Evolutionary conservation across 1,140 invertebrate species (phyloP).

Genomic region (Philotrypesis tridentata): DNA sequence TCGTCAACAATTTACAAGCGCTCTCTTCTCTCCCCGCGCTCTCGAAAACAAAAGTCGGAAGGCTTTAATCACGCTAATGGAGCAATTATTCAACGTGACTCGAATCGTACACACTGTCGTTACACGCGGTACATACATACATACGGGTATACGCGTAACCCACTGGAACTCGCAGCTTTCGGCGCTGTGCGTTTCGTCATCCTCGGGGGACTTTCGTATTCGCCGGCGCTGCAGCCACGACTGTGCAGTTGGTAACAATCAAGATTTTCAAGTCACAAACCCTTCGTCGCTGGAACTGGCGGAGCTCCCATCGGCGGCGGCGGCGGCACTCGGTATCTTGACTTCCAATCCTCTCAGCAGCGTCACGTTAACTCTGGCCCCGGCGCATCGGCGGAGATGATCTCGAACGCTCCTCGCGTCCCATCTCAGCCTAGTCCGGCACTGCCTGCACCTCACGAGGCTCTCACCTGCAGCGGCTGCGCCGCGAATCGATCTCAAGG

Average conservation of each 20-base stretch:
- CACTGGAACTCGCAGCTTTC: background rate
- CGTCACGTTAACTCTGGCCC: background rate
- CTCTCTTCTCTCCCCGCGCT: no score
- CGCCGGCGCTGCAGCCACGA: no score
- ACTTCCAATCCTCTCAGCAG: background rate
- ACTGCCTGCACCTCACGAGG: conserved; percentile 21
- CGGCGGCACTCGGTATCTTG: background rate
- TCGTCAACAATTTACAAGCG: background rate
- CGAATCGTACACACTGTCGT: no score
- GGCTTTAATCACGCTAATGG: background rate
- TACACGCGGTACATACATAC: no score
- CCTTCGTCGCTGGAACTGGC: background rate
- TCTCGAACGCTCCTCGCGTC: background rate
- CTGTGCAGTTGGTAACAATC: no score
- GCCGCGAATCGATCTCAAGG: background rate
- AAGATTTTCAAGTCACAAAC: no score
- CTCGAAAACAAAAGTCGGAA: background rate
- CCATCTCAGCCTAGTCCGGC: conserved; percentile 5
- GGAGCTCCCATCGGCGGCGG: background rate
- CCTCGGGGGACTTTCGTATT: no score
- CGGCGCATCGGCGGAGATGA: conserved; percentile 13
- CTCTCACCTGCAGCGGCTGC: background rate
- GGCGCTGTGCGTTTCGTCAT: no score
- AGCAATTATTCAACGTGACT: background rate
- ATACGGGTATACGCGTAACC: background rate